Evolutionary conservation across 2,888 invertebrate genomes (phyloP), one percentile per base, ranked within the genome.

Genomic region (Eulithis prunata): DNA sequence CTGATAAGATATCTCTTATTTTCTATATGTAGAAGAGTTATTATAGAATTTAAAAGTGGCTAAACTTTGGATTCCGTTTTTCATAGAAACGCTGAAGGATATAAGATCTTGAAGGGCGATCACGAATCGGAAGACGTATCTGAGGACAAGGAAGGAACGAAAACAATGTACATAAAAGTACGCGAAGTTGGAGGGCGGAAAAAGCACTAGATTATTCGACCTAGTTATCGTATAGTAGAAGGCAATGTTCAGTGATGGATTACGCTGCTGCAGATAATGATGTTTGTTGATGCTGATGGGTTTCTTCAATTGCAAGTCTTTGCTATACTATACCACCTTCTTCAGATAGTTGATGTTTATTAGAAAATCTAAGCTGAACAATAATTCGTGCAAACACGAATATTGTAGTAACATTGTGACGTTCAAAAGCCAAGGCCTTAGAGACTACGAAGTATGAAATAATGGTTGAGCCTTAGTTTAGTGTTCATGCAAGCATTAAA

Each of bases 371-470:
- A 57, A 43, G 41, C 57, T 62, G n/a, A 49, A 58, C 74, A 76
- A 79, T 78, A 78, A 76, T 71, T 72, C 69, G 72, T 71, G 75
- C 78, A 76, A 75, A 73, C 71, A 64, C 61, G 79, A 82, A 84
- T 80, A 70, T 71, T 69, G 54, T 59, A 52, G 54, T 59, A 52
- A 53, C 47, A 65, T 68, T 68, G 67, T 64, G 56, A 59, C 70
- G 57, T 57, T 28, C 60, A 52, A 63, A 56, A 53, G 61, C 64
- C 61, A 51, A 54, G n/a, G 53, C 36, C 53, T 53, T 6, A 47
- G 14, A 61, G 41, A 46, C 56, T 54, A 32, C 13, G 32, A 49
- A 57, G 61, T 53, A 56, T 60, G 56, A 66, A 68, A 64, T 66
- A 66, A 49, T 62, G 57, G 54, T 45, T 3, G 46, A 55, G 57